Base-by-base conservation (phyloP, 2,888 invertebrate species). In the Pegoplata infirma region DNA sequence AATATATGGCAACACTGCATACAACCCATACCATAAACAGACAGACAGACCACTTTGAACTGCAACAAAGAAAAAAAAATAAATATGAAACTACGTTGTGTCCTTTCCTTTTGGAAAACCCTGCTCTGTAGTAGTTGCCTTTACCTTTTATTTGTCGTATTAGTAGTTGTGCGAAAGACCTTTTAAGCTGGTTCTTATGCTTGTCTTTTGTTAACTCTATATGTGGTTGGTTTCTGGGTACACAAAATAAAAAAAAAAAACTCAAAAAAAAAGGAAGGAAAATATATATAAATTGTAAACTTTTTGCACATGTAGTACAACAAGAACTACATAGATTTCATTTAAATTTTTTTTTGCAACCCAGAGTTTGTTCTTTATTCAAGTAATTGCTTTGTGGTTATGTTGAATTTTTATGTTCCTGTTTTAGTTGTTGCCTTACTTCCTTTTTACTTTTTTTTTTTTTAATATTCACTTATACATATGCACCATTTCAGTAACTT, bases 341-440 rank as follows among this genome's bases (percentile, higher is more conserved):
- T n/a, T n/a, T n/a, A n/a, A n/a, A n/a, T n/a, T 58, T 55, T 25
- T 46, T 59, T 25, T 17, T 36, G 55, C 55, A 58, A 8, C 19
- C 47, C 36, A 59, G 47, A 44, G 53, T 61, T 56, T 63, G 36
- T 56, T 17, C 63, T 71, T 25, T 59, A 61, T 59, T 59, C 46
- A 55, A 67, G 67, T 79, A 79, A 79, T 75, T 79, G 71, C 79
- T 79, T 71, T 75, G 79, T 53, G 79, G 75, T 72, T 79, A 59
- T 79, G 64, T 58, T 79, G 63, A 69, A 61, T 71, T 75, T 75
- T 67, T 75, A 58, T 71, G 28, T 58, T 79, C 49, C 56, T 67
- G 47, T 58, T 21, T 47, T 25, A 40, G 47, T 25, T 63, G 12
- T 12, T 28, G 40, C 44, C 25, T 25, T 40, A 7, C 28, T 63